Evolutionary conservation across 2,113 vertebrate genomes (phyloP).

Genomic region (Leptobrachium leishanense): DNA sequence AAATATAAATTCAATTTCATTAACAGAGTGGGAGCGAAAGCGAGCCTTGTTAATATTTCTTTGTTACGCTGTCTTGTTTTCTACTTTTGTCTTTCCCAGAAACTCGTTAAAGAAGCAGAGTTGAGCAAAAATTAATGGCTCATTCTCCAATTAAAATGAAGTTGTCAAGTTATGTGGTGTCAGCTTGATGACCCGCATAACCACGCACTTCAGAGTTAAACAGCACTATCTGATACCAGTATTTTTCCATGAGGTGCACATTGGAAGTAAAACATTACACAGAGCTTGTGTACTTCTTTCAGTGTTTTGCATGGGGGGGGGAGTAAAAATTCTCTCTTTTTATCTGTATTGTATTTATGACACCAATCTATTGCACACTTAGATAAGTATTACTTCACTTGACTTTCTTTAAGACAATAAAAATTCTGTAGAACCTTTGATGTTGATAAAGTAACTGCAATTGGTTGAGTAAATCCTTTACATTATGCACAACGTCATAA

Average conservation of each 20-base stretch:
- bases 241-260: conserved; percentile 23
- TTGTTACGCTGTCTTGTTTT: not conserved
- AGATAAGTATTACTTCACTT: conserved; percentile 2
- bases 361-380: conserved; percentile 11
- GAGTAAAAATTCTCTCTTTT: not conserved
- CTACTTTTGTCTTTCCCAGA: not conserved
- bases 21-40: not conserved
- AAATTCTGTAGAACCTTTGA: not conserved
- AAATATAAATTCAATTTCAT: conserved; percentile 9
- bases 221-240: conserved; percentile 19
- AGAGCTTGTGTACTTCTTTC: not conserved
- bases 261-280: not conserved
- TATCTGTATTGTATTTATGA: conserved; percentile 6
- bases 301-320: not conserved
- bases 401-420: conserved; percentile 17
- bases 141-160: conserved; percentile 29
- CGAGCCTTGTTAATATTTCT: conserved; percentile 9
- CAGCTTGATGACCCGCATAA: conserved; percentile 1
- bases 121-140: conserved; percentile 4
- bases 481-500: no score
- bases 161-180: not conserved
- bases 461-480: no score
- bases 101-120: conserved; percentile 27
- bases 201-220: not conserved
- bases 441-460: no score